A percentile compares a stretch with the other conserved stretches of the same genome.
Evolutionary conservation across 2,113 vertebrate species (phyloP).

Genomic region (Thryonomys swinderianus): DNA sequence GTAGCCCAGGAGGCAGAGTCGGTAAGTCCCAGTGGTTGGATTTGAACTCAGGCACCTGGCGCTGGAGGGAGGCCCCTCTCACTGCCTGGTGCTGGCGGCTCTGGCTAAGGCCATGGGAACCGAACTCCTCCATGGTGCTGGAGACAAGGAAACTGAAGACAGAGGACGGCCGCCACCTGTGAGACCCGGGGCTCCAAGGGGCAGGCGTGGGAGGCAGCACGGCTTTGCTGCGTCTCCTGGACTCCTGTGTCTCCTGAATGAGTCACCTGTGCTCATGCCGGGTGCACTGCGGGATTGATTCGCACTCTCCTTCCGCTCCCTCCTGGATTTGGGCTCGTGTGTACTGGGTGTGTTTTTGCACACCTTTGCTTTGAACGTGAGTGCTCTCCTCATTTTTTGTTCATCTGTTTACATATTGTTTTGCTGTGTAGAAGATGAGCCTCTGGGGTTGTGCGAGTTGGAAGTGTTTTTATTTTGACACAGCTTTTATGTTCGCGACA

Average conservation of each 20-base stretch:
- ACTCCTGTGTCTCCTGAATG: fast-evolving
- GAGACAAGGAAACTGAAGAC: no score
- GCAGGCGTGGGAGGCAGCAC: not conserved
- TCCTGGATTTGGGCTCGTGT: not conserved
- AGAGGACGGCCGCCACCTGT: not conserved
- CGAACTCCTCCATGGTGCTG: not conserved
- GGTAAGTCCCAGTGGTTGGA: not conserved
- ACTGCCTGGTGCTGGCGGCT: fast-evolving
- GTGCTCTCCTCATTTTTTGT: not conserved
- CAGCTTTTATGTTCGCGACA: not conserved
- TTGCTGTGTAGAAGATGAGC: not conserved
- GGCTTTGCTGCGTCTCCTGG: no score
- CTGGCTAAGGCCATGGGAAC: not conserved
- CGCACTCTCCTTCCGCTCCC: not conserved
- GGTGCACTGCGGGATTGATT: not conserved
- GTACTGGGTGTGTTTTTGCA: not conserved
- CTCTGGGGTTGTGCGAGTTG: not conserved
- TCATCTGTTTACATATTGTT: not conserved
- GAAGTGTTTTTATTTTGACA: not conserved
- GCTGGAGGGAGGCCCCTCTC: not conserved
- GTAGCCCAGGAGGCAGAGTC: not conserved
- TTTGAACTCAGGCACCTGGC: not conserved
- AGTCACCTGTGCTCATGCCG: not conserved
- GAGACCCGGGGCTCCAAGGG: not conserved
- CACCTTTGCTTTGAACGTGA: not conserved